Evolutionary conservation across 2,113 vertebrate genomes (phyloP).

Genomic region (Nesoenas mayeri): DNA sequence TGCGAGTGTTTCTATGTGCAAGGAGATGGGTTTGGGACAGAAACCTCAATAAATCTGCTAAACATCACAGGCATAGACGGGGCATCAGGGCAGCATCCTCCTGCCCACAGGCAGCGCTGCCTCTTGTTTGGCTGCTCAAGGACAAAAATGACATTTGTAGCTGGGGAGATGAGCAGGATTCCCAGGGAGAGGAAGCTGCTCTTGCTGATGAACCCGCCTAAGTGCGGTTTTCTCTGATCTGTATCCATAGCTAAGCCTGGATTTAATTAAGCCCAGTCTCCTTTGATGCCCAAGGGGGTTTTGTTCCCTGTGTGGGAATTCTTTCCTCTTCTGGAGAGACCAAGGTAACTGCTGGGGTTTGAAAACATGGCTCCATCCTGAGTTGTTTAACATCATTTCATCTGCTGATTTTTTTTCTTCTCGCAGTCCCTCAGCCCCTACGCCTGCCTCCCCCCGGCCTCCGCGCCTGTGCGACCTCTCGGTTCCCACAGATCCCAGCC

Average conservation of each 20-base stretch:
- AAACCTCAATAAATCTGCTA: background rate
- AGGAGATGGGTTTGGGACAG: background rate
- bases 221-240: background rate
- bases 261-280: background rate
- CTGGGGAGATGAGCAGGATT: background rate
- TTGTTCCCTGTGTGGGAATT: background rate
- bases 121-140: background rate
- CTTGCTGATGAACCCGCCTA: background rate
- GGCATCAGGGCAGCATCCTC: background rate
- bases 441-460: slow-evolving; percentile 25
- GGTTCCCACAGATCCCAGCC: slow-evolving; percentile 40
- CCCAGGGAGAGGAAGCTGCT: background rate
- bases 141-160: background rate
- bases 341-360: fast-evolving
- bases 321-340: background rate
- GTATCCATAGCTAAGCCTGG: background rate
- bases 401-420: background rate
- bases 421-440: slow-evolving; percentile 80
- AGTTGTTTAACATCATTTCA: background rate
- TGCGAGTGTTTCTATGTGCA: background rate
- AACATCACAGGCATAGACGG: background rate
- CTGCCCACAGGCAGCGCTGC: background rate
- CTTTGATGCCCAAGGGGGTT: background rate
- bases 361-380: background rate
- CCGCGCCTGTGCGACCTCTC: background rate